A percentile compares a stretch with the other conserved stretches of the same genome.
Conservation (phyloP, 1,140 invertebrate species). For the Papilio polyxenes region DNA sequence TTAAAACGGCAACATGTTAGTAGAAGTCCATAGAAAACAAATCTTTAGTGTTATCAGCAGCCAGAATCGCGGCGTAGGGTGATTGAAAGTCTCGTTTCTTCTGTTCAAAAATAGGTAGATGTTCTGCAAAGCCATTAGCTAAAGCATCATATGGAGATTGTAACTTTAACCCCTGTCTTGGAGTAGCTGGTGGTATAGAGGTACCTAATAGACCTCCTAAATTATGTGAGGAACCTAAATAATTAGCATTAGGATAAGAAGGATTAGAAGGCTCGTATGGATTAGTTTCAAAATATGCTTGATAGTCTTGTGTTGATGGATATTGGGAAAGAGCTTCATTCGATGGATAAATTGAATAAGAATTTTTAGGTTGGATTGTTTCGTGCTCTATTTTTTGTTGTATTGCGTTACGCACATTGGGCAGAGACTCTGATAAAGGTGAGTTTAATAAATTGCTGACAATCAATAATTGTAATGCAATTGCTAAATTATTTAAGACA, state of each 20-base stretch:
- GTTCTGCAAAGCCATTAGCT: conserved; percentile 47
- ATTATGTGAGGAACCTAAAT: conserved; percentile 48
- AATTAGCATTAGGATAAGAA: conserved; percentile 57
- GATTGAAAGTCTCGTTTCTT: conserved; percentile 57
- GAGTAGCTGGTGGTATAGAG: conserved; percentile 35
- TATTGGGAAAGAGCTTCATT: not conserved
- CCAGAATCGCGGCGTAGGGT: conserved; percentile 56
- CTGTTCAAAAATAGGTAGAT: conserved; percentile 32
- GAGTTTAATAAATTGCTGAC: conserved; percentile 65
- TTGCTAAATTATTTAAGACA: conserved; percentile 69
- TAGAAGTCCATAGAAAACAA: conserved; percentile 62
- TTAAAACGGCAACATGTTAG: conserved; percentile 38
- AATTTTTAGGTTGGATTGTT: not conserved
- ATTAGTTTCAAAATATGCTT: conserved; percentile 30
- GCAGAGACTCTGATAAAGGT: conserved; percentile 31
- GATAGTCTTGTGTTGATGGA: not conserved
- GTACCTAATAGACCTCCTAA: conserved; percentile 38
- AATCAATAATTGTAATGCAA: conserved; percentile 67
- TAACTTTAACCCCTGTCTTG: conserved; percentile 50
- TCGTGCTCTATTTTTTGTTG: conserved; percentile 24
- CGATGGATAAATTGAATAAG: not conserved
- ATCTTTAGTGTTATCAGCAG: conserved; percentile 55
- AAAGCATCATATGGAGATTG: conserved; percentile 71
- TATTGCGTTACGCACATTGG: not conserved
- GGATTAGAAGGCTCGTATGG: conserved; percentile 22